Conservation (phyloP, 2,113 vertebrate species). For the Crotalus tigris region DNA sequence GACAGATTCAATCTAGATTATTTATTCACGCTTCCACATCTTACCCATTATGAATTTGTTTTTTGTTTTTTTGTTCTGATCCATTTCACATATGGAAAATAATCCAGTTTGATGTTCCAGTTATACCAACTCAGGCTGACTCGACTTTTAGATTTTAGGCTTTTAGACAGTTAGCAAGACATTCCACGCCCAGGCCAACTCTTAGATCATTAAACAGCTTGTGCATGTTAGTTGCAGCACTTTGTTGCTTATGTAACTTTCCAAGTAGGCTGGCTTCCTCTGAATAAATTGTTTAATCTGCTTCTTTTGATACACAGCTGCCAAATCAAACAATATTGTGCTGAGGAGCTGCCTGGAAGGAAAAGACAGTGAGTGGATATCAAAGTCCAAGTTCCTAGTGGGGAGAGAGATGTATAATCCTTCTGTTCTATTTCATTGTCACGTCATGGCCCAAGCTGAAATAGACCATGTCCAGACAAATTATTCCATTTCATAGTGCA, state of each 20-base stretch:
- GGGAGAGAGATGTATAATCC: not conserved
- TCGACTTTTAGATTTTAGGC: not conserved
- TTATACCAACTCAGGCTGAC: not conserved
- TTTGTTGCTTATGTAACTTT: conserved; percentile 26
- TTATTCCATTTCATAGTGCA: conserved; percentile 34
- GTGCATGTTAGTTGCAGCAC: conserved; percentile 21
- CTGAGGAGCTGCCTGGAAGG: conserved; percentile 34
- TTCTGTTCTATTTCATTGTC: conserved; percentile 57
- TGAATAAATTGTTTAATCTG: conserved; percentile 47
- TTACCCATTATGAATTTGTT: conserved; percentile 8
- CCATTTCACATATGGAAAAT: conserved; percentile 15
- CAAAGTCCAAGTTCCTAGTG: conserved; percentile 5
- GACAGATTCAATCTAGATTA: not conserved
- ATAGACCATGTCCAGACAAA: conserved; percentile 34
- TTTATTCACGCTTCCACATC: conserved; percentile 17
- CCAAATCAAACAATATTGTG: conserved; percentile 43
- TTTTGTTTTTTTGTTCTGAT: conserved; percentile 23
- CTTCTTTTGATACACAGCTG: conserved; percentile 37
- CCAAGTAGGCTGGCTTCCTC: conserved; percentile 20
- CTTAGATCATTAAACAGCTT: conserved; percentile 19
- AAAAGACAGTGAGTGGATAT: conserved; percentile 18
- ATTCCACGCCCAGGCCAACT: not conserved
- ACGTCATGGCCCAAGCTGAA: conserved; percentile 49
- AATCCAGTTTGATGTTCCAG: conserved; percentile 25
- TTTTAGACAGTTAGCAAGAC: not conserved